Conservation (phyloP, 2,113 vertebrate species). For the Mustelus asterias region DNA sequence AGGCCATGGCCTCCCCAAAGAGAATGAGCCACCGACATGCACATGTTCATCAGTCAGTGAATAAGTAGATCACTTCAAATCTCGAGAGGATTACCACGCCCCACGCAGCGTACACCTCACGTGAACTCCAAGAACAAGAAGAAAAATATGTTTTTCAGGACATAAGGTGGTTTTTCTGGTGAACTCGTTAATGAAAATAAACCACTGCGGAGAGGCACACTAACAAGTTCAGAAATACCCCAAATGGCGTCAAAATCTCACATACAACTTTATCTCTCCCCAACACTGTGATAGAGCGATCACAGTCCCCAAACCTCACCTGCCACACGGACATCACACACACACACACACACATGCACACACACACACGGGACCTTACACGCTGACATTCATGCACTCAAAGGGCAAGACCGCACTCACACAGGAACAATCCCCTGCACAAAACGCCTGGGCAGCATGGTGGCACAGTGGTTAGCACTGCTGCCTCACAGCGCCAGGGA, state of each 20-base stretch:
- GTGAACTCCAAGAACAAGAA: background rate
- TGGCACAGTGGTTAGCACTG: too few relatives aligned
- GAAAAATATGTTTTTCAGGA: constrained; percentile 34
- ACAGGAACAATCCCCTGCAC: too few relatives aligned
- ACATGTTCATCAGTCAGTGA: background rate
- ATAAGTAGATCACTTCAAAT: background rate
- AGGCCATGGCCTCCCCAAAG: too few relatives aligned
- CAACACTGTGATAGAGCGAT: background rate
- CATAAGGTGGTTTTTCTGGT: constrained; percentile 15
- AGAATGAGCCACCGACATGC: background rate
- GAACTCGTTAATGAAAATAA: background rate
- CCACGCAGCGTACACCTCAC: background rate
- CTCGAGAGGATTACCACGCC: background rate
- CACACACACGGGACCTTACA: background rate
- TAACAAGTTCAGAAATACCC: background rate
- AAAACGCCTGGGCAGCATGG: too few relatives aligned
- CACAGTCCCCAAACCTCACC: background rate
- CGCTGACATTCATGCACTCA: too few relatives aligned
- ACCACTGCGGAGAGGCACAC: background rate
- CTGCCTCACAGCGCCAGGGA: too few relatives aligned
- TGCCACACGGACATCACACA: background rate
- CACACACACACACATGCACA: background rate
- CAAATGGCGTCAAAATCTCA: background rate
- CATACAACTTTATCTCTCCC: background rate
- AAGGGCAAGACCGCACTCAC: too few relatives aligned